A percentile compares a stretch with the other conserved stretches of the same genome.
These are phyloP conservation scores for Salvator merianae DNA, from an alignment of 2,113 vertebrate genomes.

Conservation along the genomic window DNA sequence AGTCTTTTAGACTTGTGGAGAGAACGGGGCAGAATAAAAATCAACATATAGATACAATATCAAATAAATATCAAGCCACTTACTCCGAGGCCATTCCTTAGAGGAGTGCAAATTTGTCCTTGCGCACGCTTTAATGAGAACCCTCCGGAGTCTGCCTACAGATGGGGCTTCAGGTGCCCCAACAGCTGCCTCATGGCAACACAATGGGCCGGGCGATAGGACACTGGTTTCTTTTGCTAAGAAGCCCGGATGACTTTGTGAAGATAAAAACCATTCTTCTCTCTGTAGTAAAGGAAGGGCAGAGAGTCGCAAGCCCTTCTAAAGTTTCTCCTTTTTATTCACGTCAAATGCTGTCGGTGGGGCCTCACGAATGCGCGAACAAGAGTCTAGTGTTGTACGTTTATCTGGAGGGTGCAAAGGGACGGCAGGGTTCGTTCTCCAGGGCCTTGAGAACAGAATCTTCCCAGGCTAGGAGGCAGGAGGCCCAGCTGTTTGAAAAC, in stretches of 20 bases:
- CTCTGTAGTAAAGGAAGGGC: background rate
- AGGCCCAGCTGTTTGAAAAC: constrained; percentile 18
- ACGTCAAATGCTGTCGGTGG: constrained; percentile 15
- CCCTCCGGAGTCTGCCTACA: no score
- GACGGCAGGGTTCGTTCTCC: constrained; percentile 58
- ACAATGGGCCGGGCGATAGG: background rate
- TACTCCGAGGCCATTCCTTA: no score
- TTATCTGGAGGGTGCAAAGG: constrained; percentile 41
- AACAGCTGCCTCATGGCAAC: background rate
- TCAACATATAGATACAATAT: no score
- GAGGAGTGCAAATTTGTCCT: no score
- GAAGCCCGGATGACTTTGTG: background rate
- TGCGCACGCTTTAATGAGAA: no score
- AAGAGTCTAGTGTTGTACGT: constrained; percentile 39
- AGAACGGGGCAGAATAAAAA: no score
- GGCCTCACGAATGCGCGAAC: constrained; percentile 17
- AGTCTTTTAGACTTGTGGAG: no score
- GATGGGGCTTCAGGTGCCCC: no score
- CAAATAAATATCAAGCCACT: no score
- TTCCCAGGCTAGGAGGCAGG: constrained; percentile 58
- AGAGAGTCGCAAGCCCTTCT: background rate
- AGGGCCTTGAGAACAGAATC: constrained; percentile 52
- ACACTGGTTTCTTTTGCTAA: background rate
- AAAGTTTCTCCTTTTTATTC: constrained; percentile 50
- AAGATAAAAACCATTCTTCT: background rate